These are phyloP conservation scores for Globodera rostochiensis DNA, from an alignment of 1,140 invertebrate species.

Conservation along the genomic window DNA sequence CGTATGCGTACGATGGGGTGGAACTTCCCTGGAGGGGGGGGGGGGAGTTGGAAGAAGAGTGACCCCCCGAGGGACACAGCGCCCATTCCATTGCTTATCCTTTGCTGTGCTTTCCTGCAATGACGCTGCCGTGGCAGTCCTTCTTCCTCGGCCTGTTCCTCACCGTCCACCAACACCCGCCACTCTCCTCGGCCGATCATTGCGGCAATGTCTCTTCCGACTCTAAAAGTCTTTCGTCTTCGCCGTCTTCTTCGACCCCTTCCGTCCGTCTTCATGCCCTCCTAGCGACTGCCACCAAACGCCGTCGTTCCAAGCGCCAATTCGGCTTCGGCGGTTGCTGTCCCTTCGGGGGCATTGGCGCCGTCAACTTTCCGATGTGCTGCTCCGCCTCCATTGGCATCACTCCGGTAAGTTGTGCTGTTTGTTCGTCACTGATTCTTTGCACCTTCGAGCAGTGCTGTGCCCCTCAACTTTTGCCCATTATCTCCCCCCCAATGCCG, in stretches of 20 bases:
- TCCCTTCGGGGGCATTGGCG: slow-evolving; percentile 25
- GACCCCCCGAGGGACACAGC: neutral
- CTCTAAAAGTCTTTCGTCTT: neutral
- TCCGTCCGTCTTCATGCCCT: neutral
- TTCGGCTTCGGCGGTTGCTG: slow-evolving; percentile 29
- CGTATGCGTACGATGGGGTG: neutral
- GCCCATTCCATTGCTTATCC: neutral
- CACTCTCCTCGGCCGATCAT: neutral
- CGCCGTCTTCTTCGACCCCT: neutral
- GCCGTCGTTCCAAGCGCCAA: slow-evolving; percentile 14
- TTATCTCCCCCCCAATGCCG: slow-evolving; percentile 32
- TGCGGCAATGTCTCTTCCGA: neutral
- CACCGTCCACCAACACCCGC: neutral
- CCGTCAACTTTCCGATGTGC: slow-evolving; percentile 22
- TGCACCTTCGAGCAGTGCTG: slow-evolving; percentile 15
- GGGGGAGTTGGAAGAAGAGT: no score
- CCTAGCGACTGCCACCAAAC: neutral
- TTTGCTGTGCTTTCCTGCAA: neutral
- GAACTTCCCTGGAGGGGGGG: neutral
- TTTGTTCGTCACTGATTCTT: neutral
- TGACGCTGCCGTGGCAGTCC: neutral
- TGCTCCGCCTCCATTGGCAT: slow-evolving; percentile 20
- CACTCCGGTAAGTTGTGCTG: neutral
- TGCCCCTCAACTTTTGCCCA: slow-evolving; percentile 8
- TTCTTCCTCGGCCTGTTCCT: neutral